These are phyloP conservation scores for Montipora sp. DNA, from an alignment of 64 coral and sea anemone genomes.

Conservation along the genomic window DNA sequence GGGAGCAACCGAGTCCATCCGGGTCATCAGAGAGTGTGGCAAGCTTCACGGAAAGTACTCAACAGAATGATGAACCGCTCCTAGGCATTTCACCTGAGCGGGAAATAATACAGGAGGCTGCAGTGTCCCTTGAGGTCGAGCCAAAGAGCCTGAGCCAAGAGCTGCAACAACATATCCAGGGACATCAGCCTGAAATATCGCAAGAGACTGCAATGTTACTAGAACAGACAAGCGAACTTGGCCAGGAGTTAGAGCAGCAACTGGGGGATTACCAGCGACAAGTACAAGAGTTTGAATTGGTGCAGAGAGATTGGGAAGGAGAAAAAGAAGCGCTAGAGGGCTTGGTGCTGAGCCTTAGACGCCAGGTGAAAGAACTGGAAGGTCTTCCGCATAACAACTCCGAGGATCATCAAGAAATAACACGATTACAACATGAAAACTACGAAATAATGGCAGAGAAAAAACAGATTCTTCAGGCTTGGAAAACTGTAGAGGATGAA, in stretches of 20 bases:
- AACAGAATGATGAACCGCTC: neutral
- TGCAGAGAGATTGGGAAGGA: slow-evolving; percentile 71
- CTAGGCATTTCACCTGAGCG: neutral
- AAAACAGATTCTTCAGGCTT: slow-evolving; percentile 20
- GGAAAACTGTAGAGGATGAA: slow-evolving; percentile 36
- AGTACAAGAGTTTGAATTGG: slow-evolving; percentile 72
- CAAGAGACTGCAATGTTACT: neutral
- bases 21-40: slow-evolving; percentile 30
- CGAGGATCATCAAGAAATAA: neutral
- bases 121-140: neutral
- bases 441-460: slow-evolving; percentile 1
- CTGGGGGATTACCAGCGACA: slow-evolving; percentile 73
- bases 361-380: slow-evolving; percentile 67
- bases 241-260: slow-evolving; percentile 42
- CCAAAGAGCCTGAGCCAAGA: neutral
- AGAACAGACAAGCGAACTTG: neutral
- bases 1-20: slow-evolving; percentile 17
- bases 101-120: neutral
- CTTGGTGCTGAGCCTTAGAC: slow-evolving; percentile 72
- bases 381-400: neutral
- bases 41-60: neutral
- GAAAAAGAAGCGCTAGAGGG: slow-evolving; percentile 88
- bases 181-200: slow-evolving; percentile 52
- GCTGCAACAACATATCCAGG: slow-evolving; percentile 57
- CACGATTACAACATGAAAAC: slow-evolving; percentile 20